A percentile compares a stretch with the other conserved stretches of the same genome.
Conservation (phyloP, 1,140 invertebrate genomes). For the Sinella curviseta region DNA sequence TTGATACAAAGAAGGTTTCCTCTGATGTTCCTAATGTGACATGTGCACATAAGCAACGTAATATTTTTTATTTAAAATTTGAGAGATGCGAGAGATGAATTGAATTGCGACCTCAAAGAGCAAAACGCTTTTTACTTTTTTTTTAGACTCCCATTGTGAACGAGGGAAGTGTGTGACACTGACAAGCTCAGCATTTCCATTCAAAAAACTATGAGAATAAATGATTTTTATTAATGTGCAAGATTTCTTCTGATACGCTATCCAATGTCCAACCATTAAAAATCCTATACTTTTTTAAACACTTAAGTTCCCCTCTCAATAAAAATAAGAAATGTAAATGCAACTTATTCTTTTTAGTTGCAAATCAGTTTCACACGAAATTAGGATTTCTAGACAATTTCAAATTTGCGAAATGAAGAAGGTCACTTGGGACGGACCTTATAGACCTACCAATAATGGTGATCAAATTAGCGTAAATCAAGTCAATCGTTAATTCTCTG, state of each 20-base stretch:
- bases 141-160: conserved; percentile 10
- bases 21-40: not conserved
- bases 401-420: no score
- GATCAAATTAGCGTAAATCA: no score
- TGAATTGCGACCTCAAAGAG: conserved; percentile 22
- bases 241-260: not conserved
- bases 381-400: no score
- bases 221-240: not conserved
- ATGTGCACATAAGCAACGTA: not conserved
- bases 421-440: no score
- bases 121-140: conserved; percentile 11
- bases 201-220: not conserved
- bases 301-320: no score
- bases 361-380: no score
- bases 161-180: conserved; percentile 15
- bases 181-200: conserved; percentile 14
- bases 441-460: no score
- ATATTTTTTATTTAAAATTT: not conserved
- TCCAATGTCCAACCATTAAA: not conserved
- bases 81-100: not conserved
- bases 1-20: no score
- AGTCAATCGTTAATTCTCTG: no score
- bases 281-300: no score
- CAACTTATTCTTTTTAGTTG: no score
- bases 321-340: no score